Evolutionary conservation across 1,140 invertebrate genomes (phyloP), one percentile per base, ranked within the genome.

Genomic region (Drosophila parabipectinata): DNA sequence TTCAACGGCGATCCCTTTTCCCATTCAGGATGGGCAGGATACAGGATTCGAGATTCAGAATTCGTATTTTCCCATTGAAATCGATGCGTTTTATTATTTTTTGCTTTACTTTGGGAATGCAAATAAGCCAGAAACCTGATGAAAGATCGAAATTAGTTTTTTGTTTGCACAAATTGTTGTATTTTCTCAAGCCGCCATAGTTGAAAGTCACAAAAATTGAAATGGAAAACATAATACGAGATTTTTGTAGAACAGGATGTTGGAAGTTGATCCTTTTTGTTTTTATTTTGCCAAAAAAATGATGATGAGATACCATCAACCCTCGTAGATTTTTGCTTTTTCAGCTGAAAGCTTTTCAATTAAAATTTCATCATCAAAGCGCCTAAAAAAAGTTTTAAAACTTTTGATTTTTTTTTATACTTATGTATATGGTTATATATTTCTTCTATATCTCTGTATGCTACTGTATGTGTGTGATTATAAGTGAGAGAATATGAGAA

Each of bases 81-180:
- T 87, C 75, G 62, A 87, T 79, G 74, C 82, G 15, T 69, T 34
- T 24, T 21, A 21, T 21, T 21, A 21, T 21, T 21, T 21, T 21
- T 21, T 21, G 0, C 0, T 21, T 21, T 21, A 3, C 21, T 21
- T 57, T 24, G 10, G 1, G 44, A 66, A 88, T 87, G 82, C 82
- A 87, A 87, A 87, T 87, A 87, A 64, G 39, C 47, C 45, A 9
- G 34, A 47, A 63, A 21, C 21, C 72, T 51, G 21, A 47, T 24
- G 48, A 52, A 62, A 18, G 48, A 58, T 45, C 55, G 34, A 67
- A 79, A 67, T 59, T 67, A 59, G 15, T 50, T 67, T 62, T 44
- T 59, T 85, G 62, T 87, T 87, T 87, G 47, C 59, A 39, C 75
- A 79, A 72, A 76, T 50, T 87, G 82, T 82, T 88, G 59, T 59